Evolutionary conservation across 2,888 invertebrate genomes (phyloP), one percentile per base, ranked within the genome.

Genomic region (Oscheius sp.): DNA sequence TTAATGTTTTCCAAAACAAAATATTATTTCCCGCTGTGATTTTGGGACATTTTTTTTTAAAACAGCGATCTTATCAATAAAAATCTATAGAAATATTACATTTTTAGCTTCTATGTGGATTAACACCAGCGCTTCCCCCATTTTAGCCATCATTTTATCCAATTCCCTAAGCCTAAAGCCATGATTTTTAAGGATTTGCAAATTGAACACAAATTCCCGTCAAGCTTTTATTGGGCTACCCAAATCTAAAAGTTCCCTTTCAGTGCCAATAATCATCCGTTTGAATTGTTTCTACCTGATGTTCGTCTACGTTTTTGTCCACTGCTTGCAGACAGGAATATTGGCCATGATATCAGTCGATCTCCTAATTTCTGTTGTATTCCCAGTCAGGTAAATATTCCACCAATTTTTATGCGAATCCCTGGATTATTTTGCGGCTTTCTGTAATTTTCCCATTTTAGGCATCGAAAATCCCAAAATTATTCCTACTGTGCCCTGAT

Each of bases 271-370:
- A 23, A 27, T 69, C 25, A n/a, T 35, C 35, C 55, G 55, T 23
- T 18, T 25, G n/a, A 56, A 13, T 53, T 69, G 56, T 56, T 69
- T 55, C 35, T 41, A 69, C n/a, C 41, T 69, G 7, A 13, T 69
- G 7, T 69, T 69, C 29, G 3, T 41, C 13, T 69, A 69, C 18
- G 43, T 69, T 6, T 69, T 69, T 35, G 25, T 63, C 25, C 69
- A 70, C 7, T 74, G 69, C 18, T n/a, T 69, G 13, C 74, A 74
- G 35, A 74, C 74, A 7, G 74, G 74, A n/a, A 43, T 74, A 7
- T 25, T 74, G 21, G 74, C 74, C 18, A 74, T 69, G n/a, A 61
- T 70, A 13, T 69, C 74, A 16, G 5, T 70, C 7, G 74, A 74
- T 55, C 46, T 74, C 6, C 46, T 74, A 16, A 53, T 74, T 41